These are phyloP conservation scores for Drosophila orosa DNA, from an alignment of 1,140 invertebrate genomes.

Conservation along the genomic window DNA sequence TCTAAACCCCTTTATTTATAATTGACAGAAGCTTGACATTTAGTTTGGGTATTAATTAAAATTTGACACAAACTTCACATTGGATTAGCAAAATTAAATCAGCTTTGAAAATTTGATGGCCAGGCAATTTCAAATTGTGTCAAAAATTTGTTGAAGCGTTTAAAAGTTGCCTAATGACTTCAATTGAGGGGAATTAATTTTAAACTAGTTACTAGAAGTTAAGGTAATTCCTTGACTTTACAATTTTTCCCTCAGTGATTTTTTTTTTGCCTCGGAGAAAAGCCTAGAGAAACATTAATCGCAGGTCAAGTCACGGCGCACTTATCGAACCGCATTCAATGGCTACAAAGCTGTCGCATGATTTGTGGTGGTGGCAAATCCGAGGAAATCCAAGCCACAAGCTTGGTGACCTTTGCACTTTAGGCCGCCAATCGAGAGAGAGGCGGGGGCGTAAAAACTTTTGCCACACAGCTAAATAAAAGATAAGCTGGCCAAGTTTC, in stretches of 20 bases:
- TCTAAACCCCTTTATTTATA: background rate
- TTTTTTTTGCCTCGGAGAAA: background rate
- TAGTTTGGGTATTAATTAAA: background rate
- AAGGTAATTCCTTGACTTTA: background rate
- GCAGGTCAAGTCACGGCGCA: conserved; percentile 41
- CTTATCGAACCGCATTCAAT: conserved; percentile 39
- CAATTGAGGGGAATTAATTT: background rate
- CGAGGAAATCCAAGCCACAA: conserved; percentile 33
- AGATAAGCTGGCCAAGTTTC: conserved; percentile 50
- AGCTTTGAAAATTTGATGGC: background rate
- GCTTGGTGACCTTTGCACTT: conserved; percentile 51
- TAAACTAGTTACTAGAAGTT: background rate
- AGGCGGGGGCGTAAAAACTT: conserved; percentile 23
- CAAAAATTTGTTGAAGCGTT: background rate
- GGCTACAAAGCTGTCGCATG: conserved; percentile 35
- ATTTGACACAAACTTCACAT: conserved; percentile 3
- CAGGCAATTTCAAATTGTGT: background rate
- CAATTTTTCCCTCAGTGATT: background rate
- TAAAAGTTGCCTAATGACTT: conserved; percentile 1
- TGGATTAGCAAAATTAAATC: background rate
- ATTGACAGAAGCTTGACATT: background rate
- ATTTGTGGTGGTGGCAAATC: conserved; percentile 19
- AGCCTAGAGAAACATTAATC: conserved; percentile 33
- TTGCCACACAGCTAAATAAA: conserved; percentile 49
- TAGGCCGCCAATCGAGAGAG: background rate